phyloP scores from a whole-genome alignment of 2,113 vertebrate genomes.

The Phoxinus phoxinus region DNA sequence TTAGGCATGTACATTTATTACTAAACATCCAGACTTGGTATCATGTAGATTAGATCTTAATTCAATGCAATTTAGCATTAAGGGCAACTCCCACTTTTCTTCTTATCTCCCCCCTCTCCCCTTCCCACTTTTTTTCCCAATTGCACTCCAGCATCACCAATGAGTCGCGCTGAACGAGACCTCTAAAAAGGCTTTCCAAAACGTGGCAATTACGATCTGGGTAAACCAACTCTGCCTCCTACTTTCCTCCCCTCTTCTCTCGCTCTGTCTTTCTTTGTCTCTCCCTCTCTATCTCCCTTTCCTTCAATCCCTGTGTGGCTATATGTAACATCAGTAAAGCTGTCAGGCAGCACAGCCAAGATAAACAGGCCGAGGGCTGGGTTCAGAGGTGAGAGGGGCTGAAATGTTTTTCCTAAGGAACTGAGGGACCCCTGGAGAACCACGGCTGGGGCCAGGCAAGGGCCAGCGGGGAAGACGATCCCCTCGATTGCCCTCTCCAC shows the following conservation, averaged over 20 bases:
- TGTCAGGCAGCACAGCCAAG: conserved; percentile 96
- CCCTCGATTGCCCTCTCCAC: conserved; percentile 73
- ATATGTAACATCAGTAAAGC: conserved; percentile 99
- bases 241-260: conserved; percentile 43
- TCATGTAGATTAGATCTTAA: neutral
- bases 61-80: neutral
- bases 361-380: conserved; percentile 93
- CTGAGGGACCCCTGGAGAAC: conserved; percentile 85
- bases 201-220: conserved; percentile 34
- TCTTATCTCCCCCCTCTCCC: neutral
- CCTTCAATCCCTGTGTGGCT: conserved; percentile 82
- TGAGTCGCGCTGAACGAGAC: neutral
- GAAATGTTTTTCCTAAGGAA: conserved; percentile 96
- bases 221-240: conserved; percentile 32
- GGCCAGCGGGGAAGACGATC: conserved; percentile 75
- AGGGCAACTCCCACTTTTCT: neutral
- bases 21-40: no score
- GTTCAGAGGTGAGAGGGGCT: conserved; percentile 97
- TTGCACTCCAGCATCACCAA: conserved; percentile 13
- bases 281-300: conserved; percentile 49
- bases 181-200: conserved; percentile 12
- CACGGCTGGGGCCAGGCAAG: conserved; percentile 76
- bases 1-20: no score
- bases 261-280: conserved; percentile 78
- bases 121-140: neutral